These are phyloP conservation scores for Rhabdomys pumilio DNA, from an alignment of 2,797 vertebrate species.

Conservation along the genomic window DNA sequence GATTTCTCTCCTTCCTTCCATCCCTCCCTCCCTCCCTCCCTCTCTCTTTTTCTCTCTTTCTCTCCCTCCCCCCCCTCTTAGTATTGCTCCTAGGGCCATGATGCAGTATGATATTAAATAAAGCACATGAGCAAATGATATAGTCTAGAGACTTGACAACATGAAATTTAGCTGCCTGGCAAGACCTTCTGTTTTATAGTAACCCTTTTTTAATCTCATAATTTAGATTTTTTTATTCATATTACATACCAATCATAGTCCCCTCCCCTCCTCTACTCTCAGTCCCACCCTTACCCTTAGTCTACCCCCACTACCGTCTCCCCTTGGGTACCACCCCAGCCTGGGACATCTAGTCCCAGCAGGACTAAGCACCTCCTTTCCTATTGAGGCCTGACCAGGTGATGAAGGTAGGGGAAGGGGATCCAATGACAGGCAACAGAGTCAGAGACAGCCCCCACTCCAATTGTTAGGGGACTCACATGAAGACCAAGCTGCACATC, in stretches of 20 bases:
- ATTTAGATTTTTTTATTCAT: background rate
- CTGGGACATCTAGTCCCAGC: background rate
- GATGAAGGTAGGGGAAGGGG: background rate
- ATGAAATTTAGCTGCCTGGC: background rate
- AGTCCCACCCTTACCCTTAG: background rate
- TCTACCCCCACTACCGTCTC: background rate
- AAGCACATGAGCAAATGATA: background rate
- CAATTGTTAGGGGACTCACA: background rate
- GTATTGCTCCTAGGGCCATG: background rate
- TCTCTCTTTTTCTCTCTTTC: background rate
- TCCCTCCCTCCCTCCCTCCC: too few relatives aligned
- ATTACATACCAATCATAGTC: background rate
- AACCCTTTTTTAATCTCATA: background rate
- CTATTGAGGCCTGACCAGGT: background rate
- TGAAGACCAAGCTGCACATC: background rate
- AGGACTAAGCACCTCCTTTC: background rate
- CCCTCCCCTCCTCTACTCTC: background rate
- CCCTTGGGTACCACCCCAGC: background rate
- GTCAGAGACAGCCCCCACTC: background rate
- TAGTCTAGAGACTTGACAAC: background rate
- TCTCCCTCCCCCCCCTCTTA: background rate
- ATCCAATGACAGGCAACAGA: background rate
- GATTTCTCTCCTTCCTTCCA: background rate
- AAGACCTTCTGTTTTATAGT: background rate
- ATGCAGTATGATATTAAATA: background rate